Percentiles rank a stretch among this genome's conserved stretches.
phyloP scores from a whole-genome alignment of 2,888 invertebrate species.

The Sthenelais limicola region DNA sequence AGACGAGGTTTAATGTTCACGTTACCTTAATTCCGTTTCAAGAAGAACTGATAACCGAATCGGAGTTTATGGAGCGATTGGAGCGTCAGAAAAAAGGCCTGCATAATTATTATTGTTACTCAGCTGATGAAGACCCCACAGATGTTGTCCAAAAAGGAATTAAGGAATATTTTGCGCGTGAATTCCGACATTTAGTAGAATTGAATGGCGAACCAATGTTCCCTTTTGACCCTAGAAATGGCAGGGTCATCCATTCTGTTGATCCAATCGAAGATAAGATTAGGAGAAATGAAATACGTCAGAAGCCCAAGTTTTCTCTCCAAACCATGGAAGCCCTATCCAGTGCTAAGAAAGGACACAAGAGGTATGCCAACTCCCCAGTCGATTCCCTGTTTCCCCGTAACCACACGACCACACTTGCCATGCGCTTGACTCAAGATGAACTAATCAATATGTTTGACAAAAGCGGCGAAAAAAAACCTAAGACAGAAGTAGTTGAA shows the following conservation, averaged over 20 bases:
- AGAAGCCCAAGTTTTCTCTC: no score
- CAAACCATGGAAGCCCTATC: no score
- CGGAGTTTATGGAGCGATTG: conserved; percentile 19
- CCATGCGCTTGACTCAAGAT: neutral
- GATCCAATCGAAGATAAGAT: neutral
- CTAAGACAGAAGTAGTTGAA: neutral
- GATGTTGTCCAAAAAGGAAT: neutral
- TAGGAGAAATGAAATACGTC: neutral
- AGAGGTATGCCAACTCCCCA: neutral
- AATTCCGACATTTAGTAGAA: neutral
- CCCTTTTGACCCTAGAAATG: conserved; percentile 1
- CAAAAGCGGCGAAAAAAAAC: neutral
- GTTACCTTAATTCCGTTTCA: neutral
- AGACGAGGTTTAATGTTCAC: conserved; percentile 5
- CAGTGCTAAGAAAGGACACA: no score
- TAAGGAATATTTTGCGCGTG: conserved; percentile 3
- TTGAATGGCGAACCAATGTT: neutral
- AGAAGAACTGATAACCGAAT: conserved; percentile 7
- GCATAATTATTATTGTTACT: neutral
- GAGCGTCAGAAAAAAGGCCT: neutral
- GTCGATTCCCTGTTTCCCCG: neutral
- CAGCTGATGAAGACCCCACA: neutral
- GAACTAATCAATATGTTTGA: neutral
- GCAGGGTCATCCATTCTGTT: neutral
- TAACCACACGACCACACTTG: neutral